These are phyloP conservation scores for Accipiter cooperii DNA, from an alignment of 2,113 vertebrate genomes.

Conservation along the genomic window DNA sequence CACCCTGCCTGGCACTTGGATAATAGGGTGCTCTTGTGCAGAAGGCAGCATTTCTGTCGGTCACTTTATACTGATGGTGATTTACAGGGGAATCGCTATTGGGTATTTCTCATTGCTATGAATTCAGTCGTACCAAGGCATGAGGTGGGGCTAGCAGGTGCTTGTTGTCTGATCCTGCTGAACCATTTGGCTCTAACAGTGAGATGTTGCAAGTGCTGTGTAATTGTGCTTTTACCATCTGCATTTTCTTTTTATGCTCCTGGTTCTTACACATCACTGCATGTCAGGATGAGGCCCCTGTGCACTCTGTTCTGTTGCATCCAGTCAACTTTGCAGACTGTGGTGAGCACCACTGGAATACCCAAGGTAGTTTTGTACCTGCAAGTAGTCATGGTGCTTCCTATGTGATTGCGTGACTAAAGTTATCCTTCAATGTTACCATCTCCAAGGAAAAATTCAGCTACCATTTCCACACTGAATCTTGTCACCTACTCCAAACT, in stretches of 20 bases:
- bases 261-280: not conserved
- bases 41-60: not conserved
- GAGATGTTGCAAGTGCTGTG: not conserved
- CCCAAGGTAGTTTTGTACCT: not conserved
- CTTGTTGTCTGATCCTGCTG: not conserved
- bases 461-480: not conserved
- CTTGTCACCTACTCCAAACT: not conserved
- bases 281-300: not conserved
- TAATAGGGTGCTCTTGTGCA: not conserved
- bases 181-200: not conserved
- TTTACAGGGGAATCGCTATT: not conserved
- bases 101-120: not conserved
- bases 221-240: not conserved
- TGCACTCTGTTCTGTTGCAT: not conserved
- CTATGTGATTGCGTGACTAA: not conserved
- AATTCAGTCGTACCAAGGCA: not conserved
- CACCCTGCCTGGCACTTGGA: not conserved
- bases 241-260: not conserved
- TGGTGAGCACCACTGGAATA: not conserved
- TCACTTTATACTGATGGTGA: not conserved
- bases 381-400: not conserved
- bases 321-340: not conserved
- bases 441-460: not conserved
- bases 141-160: not conserved
- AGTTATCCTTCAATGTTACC: not conserved